Conservation (phyloP, 2,797 vertebrate species). For the Pangasius mekongensis region DNA sequence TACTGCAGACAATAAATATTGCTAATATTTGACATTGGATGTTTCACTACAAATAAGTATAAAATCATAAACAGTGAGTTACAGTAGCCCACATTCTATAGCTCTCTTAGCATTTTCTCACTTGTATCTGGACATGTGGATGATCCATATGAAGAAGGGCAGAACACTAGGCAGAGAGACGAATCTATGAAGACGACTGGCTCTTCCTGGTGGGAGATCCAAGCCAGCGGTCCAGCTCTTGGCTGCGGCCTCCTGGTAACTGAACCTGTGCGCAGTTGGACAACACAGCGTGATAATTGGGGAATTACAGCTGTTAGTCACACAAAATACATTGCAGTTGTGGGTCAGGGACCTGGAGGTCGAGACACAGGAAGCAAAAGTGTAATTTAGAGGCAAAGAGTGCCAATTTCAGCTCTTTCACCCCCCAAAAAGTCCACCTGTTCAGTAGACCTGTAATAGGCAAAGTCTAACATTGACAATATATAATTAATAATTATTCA, state of each 20-base stretch:
- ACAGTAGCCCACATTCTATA: neutral
- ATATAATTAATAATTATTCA: slow-evolving; percentile 65
- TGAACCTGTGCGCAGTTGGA: slow-evolving; percentile 77
- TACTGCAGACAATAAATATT: neutral
- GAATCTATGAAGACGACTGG: slow-evolving; percentile 13
- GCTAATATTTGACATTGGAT: neutral
- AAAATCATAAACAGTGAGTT: neutral
- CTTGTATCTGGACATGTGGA: neutral
- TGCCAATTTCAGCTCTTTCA: slow-evolving; percentile 58
- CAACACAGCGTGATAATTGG: slow-evolving; percentile 78
- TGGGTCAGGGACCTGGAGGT: slow-evolving; percentile 77
- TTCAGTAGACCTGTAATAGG: slow-evolving; percentile 55
- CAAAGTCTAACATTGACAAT: slow-evolving; percentile 69
- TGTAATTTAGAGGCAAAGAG: slow-evolving; percentile 78
- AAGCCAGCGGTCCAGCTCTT: slow-evolving; percentile 46
- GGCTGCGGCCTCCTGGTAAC: slow-evolving; percentile 68
- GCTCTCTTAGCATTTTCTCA: neutral
- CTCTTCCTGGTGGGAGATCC: slow-evolving; percentile 37
- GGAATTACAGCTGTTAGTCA: slow-evolving; percentile 84
- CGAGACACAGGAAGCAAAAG: slow-evolving; percentile 82
- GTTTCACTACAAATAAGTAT: neutral
- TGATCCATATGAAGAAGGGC: neutral
- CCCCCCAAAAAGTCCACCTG: slow-evolving; percentile 65
- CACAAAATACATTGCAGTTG: slow-evolving; percentile 78
- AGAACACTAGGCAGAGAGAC: neutral